Conservation (phyloP, 2,888 invertebrate species). For the Drosophila fulvimacula region DNA sequence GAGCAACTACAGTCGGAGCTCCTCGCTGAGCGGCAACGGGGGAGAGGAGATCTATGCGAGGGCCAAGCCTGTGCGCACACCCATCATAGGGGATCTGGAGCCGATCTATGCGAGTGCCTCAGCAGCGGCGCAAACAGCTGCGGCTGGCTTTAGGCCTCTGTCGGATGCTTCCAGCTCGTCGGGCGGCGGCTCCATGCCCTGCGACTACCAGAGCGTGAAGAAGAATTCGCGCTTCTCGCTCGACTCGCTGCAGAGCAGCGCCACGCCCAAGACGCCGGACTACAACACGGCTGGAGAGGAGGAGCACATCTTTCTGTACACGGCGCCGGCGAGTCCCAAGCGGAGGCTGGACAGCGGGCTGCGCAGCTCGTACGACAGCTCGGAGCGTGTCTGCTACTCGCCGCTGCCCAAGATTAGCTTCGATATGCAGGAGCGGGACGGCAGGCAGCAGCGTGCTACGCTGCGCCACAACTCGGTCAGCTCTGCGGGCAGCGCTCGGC, state of each 20-base stretch:
- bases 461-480: constrained; percentile 69
- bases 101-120: constrained; percentile 80
- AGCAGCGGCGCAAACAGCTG: constrained; percentile 10
- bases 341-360: constrained; percentile 78
- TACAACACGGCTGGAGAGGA: constrained; percentile 82
- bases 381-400: constrained; percentile 76
- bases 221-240: constrained; percentile 84
- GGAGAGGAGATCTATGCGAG: constrained; percentile 76
- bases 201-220: constrained; percentile 82
- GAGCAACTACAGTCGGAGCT: constrained; percentile 77
- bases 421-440: constrained; percentile 81
- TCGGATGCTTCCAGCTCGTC: constrained; percentile 83
- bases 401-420: constrained; percentile 74
- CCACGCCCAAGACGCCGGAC: constrained; percentile 83
- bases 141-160: constrained; percentile 78
- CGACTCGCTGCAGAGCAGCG: constrained; percentile 84
- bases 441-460: constrained; percentile 46
- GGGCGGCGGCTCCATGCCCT: constrained; percentile 79
- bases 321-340: constrained; percentile 83
- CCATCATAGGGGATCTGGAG: constrained; percentile 80
- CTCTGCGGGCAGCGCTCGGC: constrained; percentile 42
- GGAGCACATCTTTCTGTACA: constrained; percentile 83
- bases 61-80: constrained; percentile 81
- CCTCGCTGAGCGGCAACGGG: constrained; percentile 40
- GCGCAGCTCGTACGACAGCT: constrained; percentile 76